Evolutionary conservation across 2,888 invertebrate genomes (phyloP), one percentile per base, ranked within the genome.

Genomic region (Cremastobaeus sp.): DNA sequence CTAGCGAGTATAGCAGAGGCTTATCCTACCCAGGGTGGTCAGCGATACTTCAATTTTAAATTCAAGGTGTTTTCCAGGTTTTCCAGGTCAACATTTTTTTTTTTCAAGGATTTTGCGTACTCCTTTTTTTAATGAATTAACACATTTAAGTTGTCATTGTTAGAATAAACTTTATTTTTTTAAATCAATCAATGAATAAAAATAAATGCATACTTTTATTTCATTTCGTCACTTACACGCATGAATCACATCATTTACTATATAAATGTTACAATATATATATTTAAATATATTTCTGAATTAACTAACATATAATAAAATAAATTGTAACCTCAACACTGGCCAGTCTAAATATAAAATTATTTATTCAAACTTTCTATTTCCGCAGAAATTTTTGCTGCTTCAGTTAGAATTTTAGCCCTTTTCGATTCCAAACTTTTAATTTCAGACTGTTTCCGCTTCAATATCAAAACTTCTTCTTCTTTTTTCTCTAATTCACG

Each of bases 381-480:
- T n/a, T 52, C 52, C 12, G 12, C 21, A 5, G 52, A 25, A n/a
- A 64, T 11, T 28, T 43, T 25, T 4, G 52, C 30, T 25, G 54
- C 65, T 12, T 65, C 43, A 25, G 54, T 43, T 8, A 64, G 25
- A 9, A 35, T 20, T 45, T 50, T 45, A 0, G 30, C 37, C 37
- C 12, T 41, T 37, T 65, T 65, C 0, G 12, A 3, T 47, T 54
- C 30, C 12, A 52, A 45, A 2, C 11, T n/a, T 52, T 50, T 20
- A 1, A 64, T 64, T 34, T 54, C 64, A 20, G 30, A 20, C 14
- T 45, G 43, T 14, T 54, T 54, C 20, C 35, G 4, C n/a, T 65
- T 65, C 12, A 2, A 11, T 8, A n/a, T 4, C 2, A 6, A 28
- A 34, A 25, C 12, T 37, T 28, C 1, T 12, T 57, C 39, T n/a